Evolutionary conservation across 2,113 vertebrate species (phyloP).

Genomic region (Crotalus horridus): DNA sequence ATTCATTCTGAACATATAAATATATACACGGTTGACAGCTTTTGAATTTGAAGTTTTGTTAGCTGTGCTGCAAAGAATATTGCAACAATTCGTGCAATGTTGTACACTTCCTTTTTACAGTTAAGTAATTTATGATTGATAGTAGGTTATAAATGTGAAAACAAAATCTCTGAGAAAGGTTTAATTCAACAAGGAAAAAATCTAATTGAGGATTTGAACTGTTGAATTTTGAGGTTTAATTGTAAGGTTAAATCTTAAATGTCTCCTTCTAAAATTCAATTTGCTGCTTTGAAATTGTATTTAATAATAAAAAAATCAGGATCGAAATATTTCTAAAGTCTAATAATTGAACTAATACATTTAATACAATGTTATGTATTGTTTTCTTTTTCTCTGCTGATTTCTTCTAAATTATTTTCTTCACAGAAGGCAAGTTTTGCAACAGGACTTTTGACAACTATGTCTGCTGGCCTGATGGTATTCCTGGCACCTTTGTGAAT

Average conservation of each 20-base stretch:
- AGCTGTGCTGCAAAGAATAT: neutral
- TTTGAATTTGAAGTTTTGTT: neutral
- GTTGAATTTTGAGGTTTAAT: neutral
- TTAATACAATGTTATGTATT: neutral
- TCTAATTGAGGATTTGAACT: neutral
- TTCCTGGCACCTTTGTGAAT: slow-evolving; percentile 79
- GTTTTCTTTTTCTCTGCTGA: neutral
- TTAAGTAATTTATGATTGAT: neutral
- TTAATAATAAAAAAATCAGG: neutral
- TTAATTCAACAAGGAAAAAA: neutral
- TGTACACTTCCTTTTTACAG: neutral
- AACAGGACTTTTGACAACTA: slow-evolving; percentile 90
- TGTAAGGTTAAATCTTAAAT: neutral
- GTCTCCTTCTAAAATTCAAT: neutral
- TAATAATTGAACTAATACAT: neutral
- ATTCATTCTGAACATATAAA: neutral
- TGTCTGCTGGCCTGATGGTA: slow-evolving; percentile 89
- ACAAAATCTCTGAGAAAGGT: neutral
- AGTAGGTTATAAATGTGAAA: neutral
- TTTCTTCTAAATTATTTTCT: slow-evolving; percentile 24
- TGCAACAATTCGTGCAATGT: neutral
- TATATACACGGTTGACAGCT: neutral
- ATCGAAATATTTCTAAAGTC: neutral
- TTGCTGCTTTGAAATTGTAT: neutral
- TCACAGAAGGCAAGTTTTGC: slow-evolving; percentile 83